Evolutionary conservation across 2,113 vertebrate species (phyloP).

Genomic region (Antigone vipio): DNA sequence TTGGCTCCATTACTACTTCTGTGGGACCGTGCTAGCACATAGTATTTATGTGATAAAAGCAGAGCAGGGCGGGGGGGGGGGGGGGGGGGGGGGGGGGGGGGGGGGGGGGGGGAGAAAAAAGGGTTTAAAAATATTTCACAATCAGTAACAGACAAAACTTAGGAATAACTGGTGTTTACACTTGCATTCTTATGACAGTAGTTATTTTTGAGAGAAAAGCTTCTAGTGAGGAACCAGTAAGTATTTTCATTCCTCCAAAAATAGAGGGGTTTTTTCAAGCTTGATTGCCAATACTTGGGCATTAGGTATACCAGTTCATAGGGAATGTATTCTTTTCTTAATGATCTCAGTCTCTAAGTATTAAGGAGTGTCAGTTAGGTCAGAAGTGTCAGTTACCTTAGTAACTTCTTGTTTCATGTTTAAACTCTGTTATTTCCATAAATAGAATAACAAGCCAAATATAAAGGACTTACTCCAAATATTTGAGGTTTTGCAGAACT

Average conservation of each 20-base stretch:
- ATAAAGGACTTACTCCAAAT: not conserved
- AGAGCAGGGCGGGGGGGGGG: not conserved
- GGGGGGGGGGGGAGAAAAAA: not conserved
- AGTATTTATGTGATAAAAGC: not conserved
- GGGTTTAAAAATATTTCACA: not conserved
- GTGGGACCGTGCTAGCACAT: not conserved
- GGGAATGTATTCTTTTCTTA: not conserved
- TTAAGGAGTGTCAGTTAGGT: not conserved
- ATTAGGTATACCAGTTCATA: not conserved
- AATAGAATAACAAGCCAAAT: not conserved
- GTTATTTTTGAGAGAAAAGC: not conserved
- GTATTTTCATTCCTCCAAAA: not conserved
- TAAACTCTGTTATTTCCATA: not conserved
- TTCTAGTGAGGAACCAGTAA: not conserved
- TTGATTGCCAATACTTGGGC: not conserved
- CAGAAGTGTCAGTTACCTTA: not conserved
- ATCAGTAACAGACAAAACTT: not conserved
- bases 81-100: too few relatives aligned
- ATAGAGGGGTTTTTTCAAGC: not conserved
- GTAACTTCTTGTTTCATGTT: not conserved
- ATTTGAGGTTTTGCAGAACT: not conserved
- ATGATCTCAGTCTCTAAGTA: not conserved
- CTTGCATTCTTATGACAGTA: not conserved
- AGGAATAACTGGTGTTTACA: not conserved
- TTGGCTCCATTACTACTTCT: not conserved